Percentiles rank a stretch among this genome's conserved stretches.
Evolutionary conservation across 1,140 invertebrate genomes (phyloP).

Genomic region (Drosophila pectinifera): DNA sequence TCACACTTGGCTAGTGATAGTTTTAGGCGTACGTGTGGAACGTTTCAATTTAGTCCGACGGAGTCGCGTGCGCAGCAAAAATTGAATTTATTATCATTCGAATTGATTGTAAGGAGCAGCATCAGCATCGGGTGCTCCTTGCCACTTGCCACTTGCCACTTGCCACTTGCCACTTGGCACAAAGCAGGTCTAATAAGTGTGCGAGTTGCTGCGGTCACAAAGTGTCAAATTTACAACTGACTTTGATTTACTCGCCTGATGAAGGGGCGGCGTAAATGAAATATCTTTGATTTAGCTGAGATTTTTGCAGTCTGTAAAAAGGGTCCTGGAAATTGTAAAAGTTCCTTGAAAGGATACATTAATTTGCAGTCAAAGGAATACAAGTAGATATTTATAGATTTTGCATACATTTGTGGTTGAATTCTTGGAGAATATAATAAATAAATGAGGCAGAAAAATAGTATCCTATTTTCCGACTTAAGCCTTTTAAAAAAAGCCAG

Average conservation of each 20-base stretch:
- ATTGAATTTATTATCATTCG: constrained; percentile 81
- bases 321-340: background rate
- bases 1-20: constrained; percentile 80
- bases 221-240: constrained; percentile 64
- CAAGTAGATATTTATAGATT: background rate
- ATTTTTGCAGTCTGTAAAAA: background rate
- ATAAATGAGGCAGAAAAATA: no score
- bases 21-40: constrained; percentile 83
- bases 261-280: constrained; percentile 25
- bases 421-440: background rate
- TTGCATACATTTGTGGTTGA: background rate
- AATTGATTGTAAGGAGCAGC: constrained; percentile 72
- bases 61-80: constrained; percentile 76
- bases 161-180: constrained; percentile 21
- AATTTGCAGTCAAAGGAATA: background rate
- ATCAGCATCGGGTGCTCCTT: constrained; percentile 26
- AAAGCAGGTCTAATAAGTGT: constrained; percentile 58
- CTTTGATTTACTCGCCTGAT: constrained; percentile 53
- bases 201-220: constrained; percentile 47
- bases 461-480: no score
- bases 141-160: background rate
- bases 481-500: no score
- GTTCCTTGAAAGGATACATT: background rate
- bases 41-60: constrained; percentile 75
- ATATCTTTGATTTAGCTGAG: constrained; percentile 24